Evolutionary conservation across 2,113 vertebrate species (phyloP).

Genomic region (Python bivittatus): DNA sequence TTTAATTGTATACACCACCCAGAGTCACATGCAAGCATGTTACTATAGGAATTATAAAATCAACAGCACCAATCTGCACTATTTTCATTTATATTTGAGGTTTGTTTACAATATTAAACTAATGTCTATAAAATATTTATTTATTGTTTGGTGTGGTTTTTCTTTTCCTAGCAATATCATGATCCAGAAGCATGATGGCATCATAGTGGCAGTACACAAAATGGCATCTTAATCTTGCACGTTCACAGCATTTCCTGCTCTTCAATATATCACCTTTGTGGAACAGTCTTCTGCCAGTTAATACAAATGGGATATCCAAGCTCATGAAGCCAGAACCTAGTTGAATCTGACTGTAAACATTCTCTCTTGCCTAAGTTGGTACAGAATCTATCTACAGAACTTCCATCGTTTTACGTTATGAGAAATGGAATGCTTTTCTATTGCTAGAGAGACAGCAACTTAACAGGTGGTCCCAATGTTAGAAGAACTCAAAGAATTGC

Average conservation of each 20-base stretch:
- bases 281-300: conserved; percentile 14
- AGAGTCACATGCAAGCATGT: not conserved
- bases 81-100: not conserved
- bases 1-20: not conserved
- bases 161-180: conserved; percentile 92
- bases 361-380: not conserved
- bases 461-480: not conserved
- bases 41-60: not conserved
- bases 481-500: conserved; percentile 41
- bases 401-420: conserved; percentile 7
- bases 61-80: not conserved
- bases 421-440: not conserved
- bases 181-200: conserved; percentile 90
- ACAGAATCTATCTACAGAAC: not conserved
- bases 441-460: accelerated
- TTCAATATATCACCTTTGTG: conserved; percentile 3
- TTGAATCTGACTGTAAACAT: not conserved
- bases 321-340: not conserved
- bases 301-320: not conserved
- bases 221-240: conserved; percentile 80
- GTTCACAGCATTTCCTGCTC: not conserved
- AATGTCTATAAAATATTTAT: not conserved
- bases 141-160: conserved; percentile 11
- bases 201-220: conserved; percentile 95
- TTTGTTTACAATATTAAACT: not conserved